Percentiles rank a stretch among this genome's conserved stretches.
Conservation (phyloP, 2,797 vertebrate species). For the Neoniphon sammara region DNA sequence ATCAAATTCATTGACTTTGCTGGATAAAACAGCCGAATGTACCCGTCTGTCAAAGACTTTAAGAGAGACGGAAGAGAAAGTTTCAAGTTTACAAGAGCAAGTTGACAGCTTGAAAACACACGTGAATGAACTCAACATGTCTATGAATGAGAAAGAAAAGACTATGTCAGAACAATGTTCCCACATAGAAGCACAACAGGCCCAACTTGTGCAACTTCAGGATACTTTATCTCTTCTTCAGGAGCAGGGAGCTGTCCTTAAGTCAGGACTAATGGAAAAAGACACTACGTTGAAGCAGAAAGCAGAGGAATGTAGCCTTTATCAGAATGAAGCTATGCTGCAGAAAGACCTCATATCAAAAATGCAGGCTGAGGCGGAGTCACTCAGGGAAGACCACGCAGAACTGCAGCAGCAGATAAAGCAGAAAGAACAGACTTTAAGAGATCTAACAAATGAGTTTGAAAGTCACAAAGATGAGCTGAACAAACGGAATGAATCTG, state of each 20-base stretch:
- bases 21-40: constrained; percentile 84
- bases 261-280: constrained; percentile 81
- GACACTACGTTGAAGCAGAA: constrained; percentile 80
- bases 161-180: constrained; percentile 64
- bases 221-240: constrained; percentile 81
- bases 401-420: constrained; percentile 70
- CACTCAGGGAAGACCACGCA: constrained; percentile 68
- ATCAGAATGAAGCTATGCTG: constrained; percentile 67
- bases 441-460: constrained; percentile 64
- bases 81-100: constrained; percentile 74
- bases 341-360: constrained; percentile 63
- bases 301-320: constrained; percentile 65
- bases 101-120: constrained; percentile 71
- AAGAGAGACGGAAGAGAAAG: constrained; percentile 74
- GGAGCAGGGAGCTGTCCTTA: constrained; percentile 82
- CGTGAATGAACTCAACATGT: constrained; percentile 68
- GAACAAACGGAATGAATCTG: constrained; percentile 76
- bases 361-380: constrained; percentile 76
- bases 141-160: constrained; percentile 77
- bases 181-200: constrained; percentile 73
- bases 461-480: constrained; percentile 79
- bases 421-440: constrained; percentile 75
- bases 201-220: constrained; percentile 77
- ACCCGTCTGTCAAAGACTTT: constrained; percentile 75
- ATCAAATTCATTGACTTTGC: constrained; percentile 74